Percentiles rank a stretch among this genome's conserved stretches.
Conservation (phyloP, 2,113 vertebrate species). For the Haemorhous mexicanus region DNA sequence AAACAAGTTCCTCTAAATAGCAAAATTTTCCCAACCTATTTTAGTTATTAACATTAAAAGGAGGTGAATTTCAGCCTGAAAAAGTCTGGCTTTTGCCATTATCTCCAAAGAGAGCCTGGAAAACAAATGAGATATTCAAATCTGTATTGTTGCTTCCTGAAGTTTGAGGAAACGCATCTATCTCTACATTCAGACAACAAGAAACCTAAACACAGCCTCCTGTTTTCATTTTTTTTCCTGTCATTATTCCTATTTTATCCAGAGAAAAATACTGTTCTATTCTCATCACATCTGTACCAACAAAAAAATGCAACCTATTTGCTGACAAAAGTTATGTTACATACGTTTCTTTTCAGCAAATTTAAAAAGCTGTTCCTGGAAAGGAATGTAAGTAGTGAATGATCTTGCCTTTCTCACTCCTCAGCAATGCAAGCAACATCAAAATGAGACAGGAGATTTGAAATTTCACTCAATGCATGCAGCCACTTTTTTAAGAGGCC, state of each 20-base stretch:
- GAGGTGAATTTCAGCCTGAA: not conserved
- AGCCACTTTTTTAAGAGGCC: not conserved
- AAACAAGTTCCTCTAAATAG: not conserved
- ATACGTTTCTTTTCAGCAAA: accelerated
- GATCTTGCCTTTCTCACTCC: not conserved
- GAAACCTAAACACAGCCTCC: not conserved
- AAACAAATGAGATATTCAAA: not conserved
- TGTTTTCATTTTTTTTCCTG: not conserved
- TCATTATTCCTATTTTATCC: not conserved
- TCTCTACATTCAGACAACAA: not conserved
- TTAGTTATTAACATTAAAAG: not conserved
- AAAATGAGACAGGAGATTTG: not conserved
- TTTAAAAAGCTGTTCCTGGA: not conserved
- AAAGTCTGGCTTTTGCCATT: not conserved
- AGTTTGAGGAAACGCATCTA: not conserved
- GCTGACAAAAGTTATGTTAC: not conserved
- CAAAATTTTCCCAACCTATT: not conserved
- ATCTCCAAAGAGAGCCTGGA: not conserved
- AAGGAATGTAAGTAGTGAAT: not conserved
- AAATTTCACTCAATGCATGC: not conserved
- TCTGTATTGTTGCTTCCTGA: not conserved
- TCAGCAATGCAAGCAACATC: not conserved
- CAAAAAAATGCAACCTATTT: not conserved
- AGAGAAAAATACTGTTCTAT: not conserved
- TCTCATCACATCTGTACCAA: not conserved